Evolutionary conservation across 2,888 invertebrate genomes (phyloP).

Genomic region (Erebia epiphron): DNA sequence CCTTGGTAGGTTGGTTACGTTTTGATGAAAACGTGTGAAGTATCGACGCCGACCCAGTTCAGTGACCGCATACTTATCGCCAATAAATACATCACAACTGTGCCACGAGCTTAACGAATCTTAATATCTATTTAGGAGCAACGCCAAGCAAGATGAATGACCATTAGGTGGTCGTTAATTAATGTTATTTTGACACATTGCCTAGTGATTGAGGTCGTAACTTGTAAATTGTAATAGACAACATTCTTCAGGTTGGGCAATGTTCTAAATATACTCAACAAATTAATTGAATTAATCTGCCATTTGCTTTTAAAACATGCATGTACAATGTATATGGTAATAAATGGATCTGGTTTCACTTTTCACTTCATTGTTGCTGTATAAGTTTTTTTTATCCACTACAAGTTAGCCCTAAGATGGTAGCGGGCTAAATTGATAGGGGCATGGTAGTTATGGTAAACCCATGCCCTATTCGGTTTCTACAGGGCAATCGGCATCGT

Average conservation of each 20-base stretch:
- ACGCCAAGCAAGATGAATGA: conserved; percentile 41
- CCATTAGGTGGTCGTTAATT: conserved; percentile 18
- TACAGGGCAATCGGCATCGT: too few relatives aligned
- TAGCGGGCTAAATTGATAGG: too few relatives aligned
- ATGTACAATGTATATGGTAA: too few relatives aligned
- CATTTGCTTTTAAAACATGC: too few relatives aligned
- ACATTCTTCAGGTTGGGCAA: neutral
- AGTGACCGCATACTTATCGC: conserved; percentile 36
- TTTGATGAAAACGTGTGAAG: neutral
- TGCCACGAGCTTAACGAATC: conserved; percentile 38
- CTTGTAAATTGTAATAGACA: neutral
- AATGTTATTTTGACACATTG: conserved; percentile 30
- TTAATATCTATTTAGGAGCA: conserved; percentile 33
- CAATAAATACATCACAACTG: conserved; percentile 33
- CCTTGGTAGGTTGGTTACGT: too few relatives aligned
- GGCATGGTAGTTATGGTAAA: too few relatives aligned
- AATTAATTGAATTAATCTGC: too few relatives aligned
- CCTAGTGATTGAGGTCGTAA: conserved; percentile 3
- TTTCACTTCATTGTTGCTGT: too few relatives aligned
- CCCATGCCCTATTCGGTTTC: too few relatives aligned
- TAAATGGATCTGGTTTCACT: too few relatives aligned
- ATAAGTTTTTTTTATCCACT: too few relatives aligned
- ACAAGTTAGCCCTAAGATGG: too few relatives aligned
- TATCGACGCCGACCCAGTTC: conserved; percentile 26
- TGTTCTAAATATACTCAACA: neutral